Evolutionary conservation across 2,888 invertebrate species (phyloP).

Genomic region (Trilocha varians): DNA sequence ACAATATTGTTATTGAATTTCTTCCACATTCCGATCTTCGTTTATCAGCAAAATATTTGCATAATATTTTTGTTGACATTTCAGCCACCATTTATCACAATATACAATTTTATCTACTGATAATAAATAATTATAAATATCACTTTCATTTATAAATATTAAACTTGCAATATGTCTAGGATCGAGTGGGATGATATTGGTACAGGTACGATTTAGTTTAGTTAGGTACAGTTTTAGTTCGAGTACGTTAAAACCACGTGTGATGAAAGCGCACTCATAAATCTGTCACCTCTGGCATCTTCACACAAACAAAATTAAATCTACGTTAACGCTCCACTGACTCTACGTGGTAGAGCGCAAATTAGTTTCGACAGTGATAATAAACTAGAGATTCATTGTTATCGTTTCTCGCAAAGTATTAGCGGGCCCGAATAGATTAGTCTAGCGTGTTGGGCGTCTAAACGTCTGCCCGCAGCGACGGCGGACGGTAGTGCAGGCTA

Average conservation of each 20-base stretch:
- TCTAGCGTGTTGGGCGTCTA: background rate
- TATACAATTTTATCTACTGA: background rate
- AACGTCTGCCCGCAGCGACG: background rate
- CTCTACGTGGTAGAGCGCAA: slow-evolving; percentile 16
- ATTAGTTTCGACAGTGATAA: slow-evolving; percentile 17
- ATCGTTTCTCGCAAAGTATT: slow-evolving; percentile 2
- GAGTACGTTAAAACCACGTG: slow-evolving; percentile 17
- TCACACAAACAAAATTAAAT: slow-evolving; percentile 14
- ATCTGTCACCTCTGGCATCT: slow-evolving; percentile 27
- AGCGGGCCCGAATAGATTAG: slow-evolving; percentile 3
- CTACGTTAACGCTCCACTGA: slow-evolving; percentile 14
- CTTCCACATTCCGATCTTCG: slow-evolving; percentile 59
- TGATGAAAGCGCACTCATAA: slow-evolving; percentile 33
- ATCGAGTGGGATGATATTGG: background rate
- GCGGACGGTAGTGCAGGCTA: background rate
- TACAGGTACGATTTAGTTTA: slow-evolving; percentile 11
- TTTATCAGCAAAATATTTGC: slow-evolving; percentile 55
- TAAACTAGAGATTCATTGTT: slow-evolving; percentile 2
- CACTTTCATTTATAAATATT: background rate
- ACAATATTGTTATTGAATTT: slow-evolving; percentile 10
- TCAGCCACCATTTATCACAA: background rate
- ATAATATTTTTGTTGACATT: slow-evolving; percentile 21
- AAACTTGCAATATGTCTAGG: slow-evolving; percentile 1
- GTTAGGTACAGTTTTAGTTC: background rate
- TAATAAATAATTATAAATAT: background rate